Evolutionary conservation across 2,797 vertebrate species (phyloP), one percentile per base, ranked within the genome.

Genomic region (Carcharodon carcharias): DNA sequence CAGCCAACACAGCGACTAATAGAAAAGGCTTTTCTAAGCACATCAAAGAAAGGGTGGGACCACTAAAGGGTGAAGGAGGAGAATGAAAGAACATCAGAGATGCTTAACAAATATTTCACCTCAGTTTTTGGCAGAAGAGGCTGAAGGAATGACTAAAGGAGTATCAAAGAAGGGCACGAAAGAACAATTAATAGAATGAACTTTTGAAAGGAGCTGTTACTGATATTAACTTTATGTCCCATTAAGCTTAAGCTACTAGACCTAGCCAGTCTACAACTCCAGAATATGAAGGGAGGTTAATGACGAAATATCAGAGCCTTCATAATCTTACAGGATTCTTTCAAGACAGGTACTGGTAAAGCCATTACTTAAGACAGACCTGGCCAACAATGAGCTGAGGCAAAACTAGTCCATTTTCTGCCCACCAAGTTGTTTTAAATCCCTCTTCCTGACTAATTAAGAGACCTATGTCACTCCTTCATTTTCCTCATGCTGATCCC

Each of bases 51-150:
- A 77, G 73, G 73, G 73, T 31, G 35, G 35, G 31, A 35, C 73
- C 31, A 12, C 73, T 77, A 77, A 77, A 77, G 35, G 73, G n/a
- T 77, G 73, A 77, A 77, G 73, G 31, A 69, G 21, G 67, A n/a
- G 73, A 77, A 14, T 77, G 35, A 77, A 77, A 73, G 71, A 73
- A 77, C 31, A n/a, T 35, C 11, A 35, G 73, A 77, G 73, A 77
- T n/a, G 73, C 73, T 77, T 77, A 77, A 77, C 73, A 77, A 77
- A 77, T 77, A n/a, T 77, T 77, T 77, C 73, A 77, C 73, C 73
- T 77, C 71, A 1, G 35, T 31, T n/a, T 77, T n/a, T 77, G 35
- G 73, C 73, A 77, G 73, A 73, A 77, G 73, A 31, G 35, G 73
- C 73, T n/a, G 73, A 73, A 77, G 73, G 73, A n/a, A n/a, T n/a